These are phyloP conservation scores for Orchesella flavescens DNA, from an alignment of 2,888 invertebrate genomes.

Conservation along the genomic window DNA sequence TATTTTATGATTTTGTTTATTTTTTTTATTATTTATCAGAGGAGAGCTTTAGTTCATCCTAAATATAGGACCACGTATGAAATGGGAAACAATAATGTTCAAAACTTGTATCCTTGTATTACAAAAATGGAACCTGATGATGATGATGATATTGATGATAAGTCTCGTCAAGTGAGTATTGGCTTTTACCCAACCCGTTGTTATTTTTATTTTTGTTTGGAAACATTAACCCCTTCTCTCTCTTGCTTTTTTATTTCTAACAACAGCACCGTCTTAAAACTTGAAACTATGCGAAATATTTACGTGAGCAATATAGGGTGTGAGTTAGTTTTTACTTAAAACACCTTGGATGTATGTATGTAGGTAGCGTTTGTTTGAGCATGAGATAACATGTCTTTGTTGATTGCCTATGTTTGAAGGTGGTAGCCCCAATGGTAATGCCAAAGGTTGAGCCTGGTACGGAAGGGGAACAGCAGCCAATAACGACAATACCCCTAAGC, in stretches of 20 bases:
- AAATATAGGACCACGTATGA: background rate
- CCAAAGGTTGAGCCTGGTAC: slow-evolving; percentile 85
- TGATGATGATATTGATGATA: too few species aligned
- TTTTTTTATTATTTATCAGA: background rate
- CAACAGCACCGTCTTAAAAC: too few species aligned
- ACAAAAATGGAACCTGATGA: background rate
- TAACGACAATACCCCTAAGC: slow-evolving; percentile 61
- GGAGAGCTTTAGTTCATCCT: slow-evolving; percentile 15
- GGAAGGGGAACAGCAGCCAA: slow-evolving; percentile 77
- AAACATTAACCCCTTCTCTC: too few species aligned
- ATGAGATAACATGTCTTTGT: too few species aligned
- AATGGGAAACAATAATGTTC: background rate
- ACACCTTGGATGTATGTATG: too few species aligned
- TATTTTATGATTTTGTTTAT: slow-evolving; percentile 19
- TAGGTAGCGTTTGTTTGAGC: too few species aligned
- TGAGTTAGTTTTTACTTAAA: too few species aligned
- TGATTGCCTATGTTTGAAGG: slow-evolving; percentile 73
- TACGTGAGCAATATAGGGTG: too few species aligned
- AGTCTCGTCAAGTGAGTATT: slow-evolving; percentile 13
- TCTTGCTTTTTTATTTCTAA: too few species aligned
- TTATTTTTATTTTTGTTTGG: too few species aligned
- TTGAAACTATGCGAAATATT: too few species aligned
- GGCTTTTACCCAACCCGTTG: background rate
- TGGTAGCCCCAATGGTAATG: slow-evolving; percentile 86
- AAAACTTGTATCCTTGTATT: background rate